Percentiles rank a stretch among this genome's conserved stretches.
Conservation (phyloP, 2,113 vertebrate genomes). For the Cottus gobio region DNA sequence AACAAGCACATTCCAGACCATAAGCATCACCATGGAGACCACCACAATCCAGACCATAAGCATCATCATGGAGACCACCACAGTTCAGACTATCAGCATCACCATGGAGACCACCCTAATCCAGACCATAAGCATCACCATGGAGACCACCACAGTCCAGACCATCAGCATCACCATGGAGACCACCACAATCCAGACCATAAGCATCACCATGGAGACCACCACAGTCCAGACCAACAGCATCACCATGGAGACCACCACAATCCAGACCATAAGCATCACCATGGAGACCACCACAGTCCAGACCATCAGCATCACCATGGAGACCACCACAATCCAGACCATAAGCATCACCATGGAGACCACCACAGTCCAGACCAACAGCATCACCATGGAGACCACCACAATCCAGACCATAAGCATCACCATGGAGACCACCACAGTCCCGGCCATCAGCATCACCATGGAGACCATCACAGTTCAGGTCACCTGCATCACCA, state of each 20-base stretch:
- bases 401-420: too few species aligned
- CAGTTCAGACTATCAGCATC: too few species aligned
- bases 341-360: conserved; percentile 17
- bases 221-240: too few species aligned
- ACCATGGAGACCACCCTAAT: conserved; percentile 11
- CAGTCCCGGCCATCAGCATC: conserved; percentile 27
- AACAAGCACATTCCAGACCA: conserved; percentile 9
- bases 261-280: neutral
- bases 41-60: neutral
- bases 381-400: conserved; percentile 28
- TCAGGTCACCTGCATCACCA: too few species aligned
- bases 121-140: too few species aligned
- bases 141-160: neutral
- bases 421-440: neutral
- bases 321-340: conserved; percentile 26
- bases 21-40: conserved; percentile 12
- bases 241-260: conserved; percentile 46
- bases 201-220: conserved; percentile 16
- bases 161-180: neutral
- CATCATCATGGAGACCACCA: conserved; percentile 33
- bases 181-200: too few species aligned
- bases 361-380: neutral
- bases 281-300: conserved; percentile 27
- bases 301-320: neutral
- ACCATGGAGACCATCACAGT: too few species aligned